Base-by-base conservation (phyloP, 37 sponge, comb jelly and placozoan species). In the Diacarnus erythraeanus region DNA sequence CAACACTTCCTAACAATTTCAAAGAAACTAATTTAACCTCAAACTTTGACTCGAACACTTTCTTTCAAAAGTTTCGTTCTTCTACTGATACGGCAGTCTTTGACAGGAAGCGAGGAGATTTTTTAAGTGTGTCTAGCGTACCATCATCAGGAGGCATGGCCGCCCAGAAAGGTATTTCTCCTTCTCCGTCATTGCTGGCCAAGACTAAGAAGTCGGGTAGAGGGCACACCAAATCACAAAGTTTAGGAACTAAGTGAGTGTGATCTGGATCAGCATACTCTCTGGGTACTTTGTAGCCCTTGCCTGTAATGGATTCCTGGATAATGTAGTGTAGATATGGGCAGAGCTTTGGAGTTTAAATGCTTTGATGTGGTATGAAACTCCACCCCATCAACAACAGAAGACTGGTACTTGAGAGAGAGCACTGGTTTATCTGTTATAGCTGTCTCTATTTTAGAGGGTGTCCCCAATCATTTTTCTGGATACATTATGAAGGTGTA, bases 241-340 rank as follows among this genome's bases (percentile, higher is more conserved):
- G 91, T 36, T 37, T 91, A 3, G 91, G 91, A 2, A 75, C 68
- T n/a, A 91, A 86, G 91, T 91, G 58, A 47, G 91, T 56, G 26
- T 20, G 20, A 12, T 20, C 8, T 12, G 51, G 12, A 47, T 12
- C 12, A 47, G 51, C 51, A 15, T 47, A 12, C 12, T 6, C 12
- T 6, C 6, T 29, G 25, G 22, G 33, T 29, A 36, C 4, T 35
- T 12, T 8, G 6, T 36, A 3, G 10, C 10, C 6, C 4, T 21
- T 31, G 39, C 12, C 70, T 35, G 38, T 69, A 9, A n/a, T n/a
- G n/a, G n/a, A n/a, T n/a, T n/a, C n/a, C n/a, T n/a, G n/a, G n/a
- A n/a, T n/a, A n/a, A n/a, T n/a, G n/a, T n/a, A n/a, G n/a, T n/a
- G n/a, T n/a, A n/a, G n/a, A n/a, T n/a, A n/a, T n/a, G n/a, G n/a